Conservation (phyloP, 2,888 invertebrate species). For the Drosophila neotestacea region DNA sequence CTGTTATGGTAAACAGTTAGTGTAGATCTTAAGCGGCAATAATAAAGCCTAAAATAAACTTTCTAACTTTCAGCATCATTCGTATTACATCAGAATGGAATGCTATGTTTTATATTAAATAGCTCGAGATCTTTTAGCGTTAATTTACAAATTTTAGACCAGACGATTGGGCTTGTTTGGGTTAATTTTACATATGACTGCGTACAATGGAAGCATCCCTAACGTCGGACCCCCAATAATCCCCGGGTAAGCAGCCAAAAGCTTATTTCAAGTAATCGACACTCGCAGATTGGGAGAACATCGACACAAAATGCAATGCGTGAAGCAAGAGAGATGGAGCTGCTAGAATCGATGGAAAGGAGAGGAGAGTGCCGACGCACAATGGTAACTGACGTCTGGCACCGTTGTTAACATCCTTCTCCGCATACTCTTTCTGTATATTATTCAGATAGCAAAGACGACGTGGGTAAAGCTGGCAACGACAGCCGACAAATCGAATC, state of each 20-base stretch:
- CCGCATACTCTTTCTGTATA: background rate
- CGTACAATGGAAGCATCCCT: background rate
- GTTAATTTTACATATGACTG: constrained; percentile 58
- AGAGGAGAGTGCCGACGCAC: constrained; percentile 27
- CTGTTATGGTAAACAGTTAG: too few relatives aligned
- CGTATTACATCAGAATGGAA: too few relatives aligned
- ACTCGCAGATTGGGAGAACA: constrained; percentile 18
- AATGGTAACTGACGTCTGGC: constrained; percentile 46
- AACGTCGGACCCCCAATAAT: constrained; percentile 11
- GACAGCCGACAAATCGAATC: constrained; percentile 58
- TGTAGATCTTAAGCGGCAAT: too few relatives aligned
- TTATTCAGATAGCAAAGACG: background rate
- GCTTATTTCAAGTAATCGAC: constrained; percentile 55
- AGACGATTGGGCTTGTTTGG: constrained; percentile 24
- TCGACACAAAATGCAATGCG: constrained; percentile 32
- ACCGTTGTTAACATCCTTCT: constrained; percentile 20
- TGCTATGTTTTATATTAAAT: too few relatives aligned
- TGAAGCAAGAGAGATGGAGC: constrained; percentile 14
- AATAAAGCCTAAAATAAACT: too few relatives aligned
- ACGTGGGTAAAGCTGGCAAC: constrained; percentile 22
- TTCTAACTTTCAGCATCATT: too few relatives aligned
- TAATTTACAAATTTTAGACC: background rate
- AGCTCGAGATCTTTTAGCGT: background rate
- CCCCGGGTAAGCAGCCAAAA: constrained; percentile 28
- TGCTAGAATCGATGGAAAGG: background rate